Evolutionary conservation across 1,140 invertebrate species (phyloP), one percentile per base, ranked within the genome.

Genomic region (Camponotus floridanus): DNA sequence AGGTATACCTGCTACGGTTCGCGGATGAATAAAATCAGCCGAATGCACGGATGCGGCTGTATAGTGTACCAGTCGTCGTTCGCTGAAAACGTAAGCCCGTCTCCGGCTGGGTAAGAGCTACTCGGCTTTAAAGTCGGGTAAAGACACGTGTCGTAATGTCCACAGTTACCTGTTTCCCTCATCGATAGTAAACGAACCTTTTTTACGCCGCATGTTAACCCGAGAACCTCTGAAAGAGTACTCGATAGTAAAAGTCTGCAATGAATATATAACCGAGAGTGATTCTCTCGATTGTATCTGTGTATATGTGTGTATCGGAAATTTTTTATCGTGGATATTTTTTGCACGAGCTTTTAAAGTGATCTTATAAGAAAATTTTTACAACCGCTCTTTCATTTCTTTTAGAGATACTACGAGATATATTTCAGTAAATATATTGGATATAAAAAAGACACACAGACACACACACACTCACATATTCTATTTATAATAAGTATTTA

Each of bases 1-100:
- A 57, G 11, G 39, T 80, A 80, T 39, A 71, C 36, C 48, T 42
- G 15, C 1, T 70, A 55, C 79, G 68, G 39, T 81, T 59, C 13
- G 48, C 48, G 48, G 48, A 18, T 42, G 26, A 39, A 18, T 57
- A 73, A 81, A 70, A 81, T 45, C 67, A 31, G 36, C 48, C 76
- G 45, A 79, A 55, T 51, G 31, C 7, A 76, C 57, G 45, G 15
- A 18, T 21, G 73, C 57, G 26, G 26, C 0, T 26, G 26, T 26
- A 26, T 26, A 18, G 26, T 70, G 39, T 15, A 71, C 18, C 3
- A n/a, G 39, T 2, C 31, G 74, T 73, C 57, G 15, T 48, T 65
- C 42, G 13, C 3, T 45, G n/a, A 65, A 45, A 48, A 78, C 42
- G 42, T 67, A 79, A 55, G 45, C 5, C 36, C 31, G 45, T 7